Evolutionary conservation across 2,888 invertebrate species (phyloP).

Genomic region (Liposcelis brunnea): DNA sequence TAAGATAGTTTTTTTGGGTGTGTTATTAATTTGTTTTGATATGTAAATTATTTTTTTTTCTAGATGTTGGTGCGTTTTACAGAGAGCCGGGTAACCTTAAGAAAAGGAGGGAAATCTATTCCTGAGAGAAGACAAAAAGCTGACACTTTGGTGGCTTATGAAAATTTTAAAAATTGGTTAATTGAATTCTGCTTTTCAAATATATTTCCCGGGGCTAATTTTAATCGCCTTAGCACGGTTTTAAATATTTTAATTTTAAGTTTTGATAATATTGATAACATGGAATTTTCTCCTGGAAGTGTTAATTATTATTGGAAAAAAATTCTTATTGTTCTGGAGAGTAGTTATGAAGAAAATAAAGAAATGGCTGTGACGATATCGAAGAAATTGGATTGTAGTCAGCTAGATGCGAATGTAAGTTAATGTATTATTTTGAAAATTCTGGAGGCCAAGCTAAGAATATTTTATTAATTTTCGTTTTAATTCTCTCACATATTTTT

Average conservation of each 20-base stretch:
- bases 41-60: constrained; percentile 11
- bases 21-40: background rate
- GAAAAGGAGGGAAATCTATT: constrained; percentile 19
- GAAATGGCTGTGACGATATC: constrained; percentile 41
- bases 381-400: constrained; percentile 22
- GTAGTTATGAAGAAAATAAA: constrained; percentile 66
- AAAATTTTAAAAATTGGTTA: constrained; percentile 31
- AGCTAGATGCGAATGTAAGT: constrained; percentile 25
- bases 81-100: constrained; percentile 9
- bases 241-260: constrained; percentile 33
- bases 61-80: constrained; percentile 11
- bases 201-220: constrained; percentile 43
- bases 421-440: constrained; percentile 11
- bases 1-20: constrained; percentile 24
- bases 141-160: constrained; percentile 22
- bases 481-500: background rate
- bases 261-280: constrained; percentile 19
- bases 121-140: constrained; percentile 22
- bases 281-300: constrained; percentile 19
- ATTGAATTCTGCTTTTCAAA: constrained; percentile 34
- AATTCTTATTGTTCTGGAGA: constrained; percentile 40
- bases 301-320: constrained; percentile 27
- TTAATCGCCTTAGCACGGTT: constrained; percentile 38
- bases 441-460: too few relatives aligned
- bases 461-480: too few relatives aligned